Base-by-base conservation (phyloP, 2,113 vertebrate species). In the Lethenteron reissneri region DNA sequence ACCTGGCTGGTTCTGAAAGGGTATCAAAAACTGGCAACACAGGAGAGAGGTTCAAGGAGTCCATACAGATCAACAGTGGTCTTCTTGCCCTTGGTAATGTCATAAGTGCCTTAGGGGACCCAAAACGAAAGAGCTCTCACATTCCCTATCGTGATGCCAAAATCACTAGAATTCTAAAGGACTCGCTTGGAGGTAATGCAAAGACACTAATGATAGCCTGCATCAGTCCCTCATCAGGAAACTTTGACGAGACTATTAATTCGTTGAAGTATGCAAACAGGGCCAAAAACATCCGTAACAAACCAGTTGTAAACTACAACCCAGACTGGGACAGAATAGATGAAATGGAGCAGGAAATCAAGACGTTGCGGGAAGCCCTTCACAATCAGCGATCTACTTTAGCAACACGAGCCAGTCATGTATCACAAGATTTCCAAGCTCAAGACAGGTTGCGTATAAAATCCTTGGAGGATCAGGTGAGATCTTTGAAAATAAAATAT, bases 171-270 rank as follows among this genome's bases (percentile, higher is more conserved):
- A 84, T 95, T 74, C 83, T 95, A 70, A 64, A 64, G 78, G 89
- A 89, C 79, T 95, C 90, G 0, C 83, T 95, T 8, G 88, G 87
- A 0, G 88, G 90, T 10, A 94, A 88, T 78, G 88, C 83, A 1
- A 85, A 84, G 76, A 90, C 89, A 1, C 79, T 94, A 71, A 90
- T 94, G 90, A 85, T 89, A 58, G 86, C 85, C 0, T 91, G 88
- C 56, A 76, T 92, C 58, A 94, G 88, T 2, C 89, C 84, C 0
- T 86, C 90, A 0, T 86, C 85, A 76, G 83, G 83, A 81, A 92
- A 86, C 78, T 92, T 87, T 0, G 85, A 87, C 1, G 88, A 92
- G 76, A 88, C 79, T 9, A 82, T 95, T 71, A 89, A 88, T 79
- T 89, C 89, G 0, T 73, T 91, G 76, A 78, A 82, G 71, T 94